phyloP scores from a whole-genome alignment of 2,888 invertebrate species.

The Tetranychus truncatus region DNA sequence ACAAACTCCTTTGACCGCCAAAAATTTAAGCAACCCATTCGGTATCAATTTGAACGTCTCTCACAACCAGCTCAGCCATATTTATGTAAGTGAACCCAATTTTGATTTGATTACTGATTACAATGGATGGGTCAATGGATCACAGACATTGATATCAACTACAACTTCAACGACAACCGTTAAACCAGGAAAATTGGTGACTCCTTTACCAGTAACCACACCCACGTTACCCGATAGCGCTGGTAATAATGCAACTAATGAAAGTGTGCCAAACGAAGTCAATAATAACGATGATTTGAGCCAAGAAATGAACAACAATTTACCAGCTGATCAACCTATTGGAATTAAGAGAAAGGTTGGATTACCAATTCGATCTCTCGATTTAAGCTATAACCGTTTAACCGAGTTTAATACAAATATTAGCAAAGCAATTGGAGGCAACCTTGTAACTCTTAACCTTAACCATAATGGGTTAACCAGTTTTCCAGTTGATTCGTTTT shows the following conservation, averaged over 20 bases:
- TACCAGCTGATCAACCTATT: background rate
- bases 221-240: background rate
- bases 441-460: conserved; percentile 3
- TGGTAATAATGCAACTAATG: background rate
- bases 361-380: conserved; percentile 5
- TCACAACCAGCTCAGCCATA: conserved; percentile 38
- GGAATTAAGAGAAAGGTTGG: no score
- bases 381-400: conserved; percentile 3
- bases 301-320: background rate
- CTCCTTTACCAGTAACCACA: background rate
- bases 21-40: background rate
- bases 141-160: background rate
- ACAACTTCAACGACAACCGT: background rate
- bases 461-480: conserved; percentile 3
- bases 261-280: background rate
- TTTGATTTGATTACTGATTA: background rate
- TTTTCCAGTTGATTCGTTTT: background rate
- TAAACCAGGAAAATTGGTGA: background rate
- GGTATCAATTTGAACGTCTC: conserved; percentile 42
- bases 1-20: background rate
- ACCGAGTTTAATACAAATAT: background rate
- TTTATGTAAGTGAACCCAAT: background rate
- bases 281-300: background rate
- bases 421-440: background rate
- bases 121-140: background rate